Base-by-base conservation (phyloP, 2,888 invertebrate species). In the Tenthredo mesomela region DNA sequence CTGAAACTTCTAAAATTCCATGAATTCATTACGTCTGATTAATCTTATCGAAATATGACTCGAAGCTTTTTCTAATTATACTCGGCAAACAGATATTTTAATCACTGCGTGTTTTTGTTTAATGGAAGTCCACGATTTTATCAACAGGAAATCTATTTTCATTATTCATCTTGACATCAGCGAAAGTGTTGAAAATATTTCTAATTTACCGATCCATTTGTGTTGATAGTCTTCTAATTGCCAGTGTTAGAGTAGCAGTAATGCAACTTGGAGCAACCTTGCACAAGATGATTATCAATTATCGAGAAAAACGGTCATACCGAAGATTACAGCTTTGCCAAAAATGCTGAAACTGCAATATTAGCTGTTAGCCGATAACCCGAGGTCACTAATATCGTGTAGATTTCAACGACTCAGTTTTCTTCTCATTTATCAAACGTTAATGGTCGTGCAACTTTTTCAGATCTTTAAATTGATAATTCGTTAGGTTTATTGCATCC, bases 281-380 rank as follows among this genome's bases (percentile, higher is more conserved):
- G 73, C 43, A 73, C 21, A 21, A 73, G 67, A 67, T 67, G 33
- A 33, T 25, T 50, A 54, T 47, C 25, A 33, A 43, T 25, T 4
- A 33, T 71, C 6, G 18, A 54, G 33, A 77, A 29, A 29, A n/a
- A 50, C 18, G 54, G 1, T 2, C 12, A 18, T 54, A 33, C 29
- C 29, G 29, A 29, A 50, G 54, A 29, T 75, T 2, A 50, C n/a
- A 29, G 75, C 47, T 15, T 47, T 33, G 50, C 47, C 77, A 33
- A 77, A 77, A 77, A 77, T 54, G 77, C 77, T 77, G 77, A 50
- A 33, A 54, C 54, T 54, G 77, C 77, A 29, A 54, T 54, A 54
- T 77, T 54, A 9, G 50, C 54, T 54, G 7, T n/a, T n/a, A 3
- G 29, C 50, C 54, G 77, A 77, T 77, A 77, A 77, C 77, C 77